phyloP scores from a whole-genome alignment of 1,140 invertebrate species.

The Bombus ignitus region DNA sequence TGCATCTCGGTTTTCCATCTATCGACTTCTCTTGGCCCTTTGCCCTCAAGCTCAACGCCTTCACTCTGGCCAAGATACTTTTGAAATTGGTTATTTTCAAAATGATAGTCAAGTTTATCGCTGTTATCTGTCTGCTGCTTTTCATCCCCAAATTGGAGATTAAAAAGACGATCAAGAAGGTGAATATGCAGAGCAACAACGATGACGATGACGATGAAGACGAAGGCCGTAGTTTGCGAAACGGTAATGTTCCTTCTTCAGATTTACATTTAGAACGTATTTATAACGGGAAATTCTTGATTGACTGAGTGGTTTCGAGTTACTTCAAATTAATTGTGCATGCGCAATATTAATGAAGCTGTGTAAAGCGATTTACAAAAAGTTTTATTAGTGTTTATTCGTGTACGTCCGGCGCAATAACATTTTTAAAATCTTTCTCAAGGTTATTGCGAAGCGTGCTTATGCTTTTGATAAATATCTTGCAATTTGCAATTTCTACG shows the following conservation, averaged over 20 bases:
- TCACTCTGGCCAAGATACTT: conserved; percentile 88
- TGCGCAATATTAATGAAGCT: background rate
- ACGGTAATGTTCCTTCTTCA: background rate
- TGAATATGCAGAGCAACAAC: conserved; percentile 34
- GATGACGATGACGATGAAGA: conserved; percentile 65
- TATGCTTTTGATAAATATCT: too few relatives aligned
- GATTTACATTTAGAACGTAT: background rate
- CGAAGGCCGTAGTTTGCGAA: conserved; percentile 14
- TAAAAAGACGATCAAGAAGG: conserved; percentile 66
- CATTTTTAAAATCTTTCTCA: background rate
- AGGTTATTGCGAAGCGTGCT: too few relatives aligned
- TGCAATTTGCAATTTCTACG: too few relatives aligned
- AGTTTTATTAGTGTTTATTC: background rate
- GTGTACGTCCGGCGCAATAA: background rate
- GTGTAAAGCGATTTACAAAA: background rate
- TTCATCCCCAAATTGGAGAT: conserved; percentile 88
- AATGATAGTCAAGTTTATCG: conserved; percentile 90
- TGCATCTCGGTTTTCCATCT: conserved; percentile 81
- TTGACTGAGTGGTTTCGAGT: background rate
- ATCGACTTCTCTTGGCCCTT: conserved; percentile 76
- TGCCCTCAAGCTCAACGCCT: conserved; percentile 86
- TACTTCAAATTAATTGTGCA: background rate
- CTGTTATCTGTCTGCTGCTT: conserved; percentile 87
- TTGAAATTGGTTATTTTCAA: conserved; percentile 90
- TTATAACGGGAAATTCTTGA: background rate